Evolutionary conservation across 2,113 vertebrate genomes (phyloP).

Genomic region (Menura novaehollandiae): DNA sequence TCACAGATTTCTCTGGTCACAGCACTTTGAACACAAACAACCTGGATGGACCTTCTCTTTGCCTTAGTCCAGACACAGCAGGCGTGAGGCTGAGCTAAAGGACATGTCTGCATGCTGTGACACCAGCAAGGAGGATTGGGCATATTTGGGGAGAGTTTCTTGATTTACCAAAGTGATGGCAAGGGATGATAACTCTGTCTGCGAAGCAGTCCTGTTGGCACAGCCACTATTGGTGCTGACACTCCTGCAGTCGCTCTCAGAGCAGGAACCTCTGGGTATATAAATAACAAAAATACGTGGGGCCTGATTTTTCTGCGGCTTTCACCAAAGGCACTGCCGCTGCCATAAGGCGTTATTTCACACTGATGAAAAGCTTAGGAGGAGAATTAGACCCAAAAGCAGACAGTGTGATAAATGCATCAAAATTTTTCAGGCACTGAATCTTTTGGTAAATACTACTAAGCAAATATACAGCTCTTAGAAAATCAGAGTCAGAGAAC

Average conservation of each 20-base stretch:
- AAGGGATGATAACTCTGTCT: background rate
- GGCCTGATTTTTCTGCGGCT: background rate
- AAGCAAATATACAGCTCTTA: background rate
- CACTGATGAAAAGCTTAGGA: background rate
- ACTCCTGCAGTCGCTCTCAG: accelerated
- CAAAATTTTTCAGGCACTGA: background rate
- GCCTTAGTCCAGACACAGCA: background rate
- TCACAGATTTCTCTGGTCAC: background rate
- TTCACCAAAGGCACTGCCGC: background rate
- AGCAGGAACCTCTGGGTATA: background rate
- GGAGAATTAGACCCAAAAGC: background rate
- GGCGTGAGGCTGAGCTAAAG: background rate
- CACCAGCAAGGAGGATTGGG: background rate
- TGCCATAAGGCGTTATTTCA: background rate
- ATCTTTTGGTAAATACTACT: background rate
- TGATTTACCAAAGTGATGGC: background rate
- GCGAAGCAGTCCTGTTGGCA: background rate
- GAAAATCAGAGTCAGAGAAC: background rate
- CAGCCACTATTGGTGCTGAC: background rate
- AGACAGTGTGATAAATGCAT: background rate
- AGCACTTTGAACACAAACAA: background rate
- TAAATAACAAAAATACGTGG: background rate
- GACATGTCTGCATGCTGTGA: accelerated
- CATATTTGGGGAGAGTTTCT: background rate
- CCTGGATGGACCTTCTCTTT: background rate